Base-by-base conservation (phyloP, 2,113 vertebrate genomes). In the Chrysemys picta region DNA sequence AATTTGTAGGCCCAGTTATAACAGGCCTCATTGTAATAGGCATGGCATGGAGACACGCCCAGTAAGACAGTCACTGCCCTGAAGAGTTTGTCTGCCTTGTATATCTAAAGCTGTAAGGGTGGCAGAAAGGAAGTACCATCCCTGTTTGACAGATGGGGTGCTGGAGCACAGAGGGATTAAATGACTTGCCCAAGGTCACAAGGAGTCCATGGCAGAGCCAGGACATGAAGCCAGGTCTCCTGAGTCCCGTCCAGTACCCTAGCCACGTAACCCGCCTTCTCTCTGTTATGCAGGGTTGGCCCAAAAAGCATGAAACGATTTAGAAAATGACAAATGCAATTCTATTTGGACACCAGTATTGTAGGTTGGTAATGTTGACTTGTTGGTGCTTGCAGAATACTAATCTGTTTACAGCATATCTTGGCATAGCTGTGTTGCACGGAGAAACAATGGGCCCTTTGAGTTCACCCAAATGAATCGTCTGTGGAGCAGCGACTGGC, bases 401-500 rank as follows among this genome's bases (percentile, higher is more conserved):
- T 38, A 38, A 72, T 38, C 65, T 38, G 65, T 72, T 72, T n/a
- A 22, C n/a, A 72, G 65, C 35, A 38, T 17, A n/a, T n/a, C 35
- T n/a, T 69, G 65, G 35, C 35, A n/a, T n/a, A 69, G 31, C 65
- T 69, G 35, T 4, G 7, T 17, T 69, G 35, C 65, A 8, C 4
- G 35, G 17, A 9, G 14, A n/a, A 69, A 69, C 72, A 76, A 76
- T 45, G 24, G 24, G 42, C 38, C 42, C 72, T 76, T 76, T 76
- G 72, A 69, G 65, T n/a, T 69, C 35, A 17, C 69, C 42, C 50
- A 53, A 22, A 57, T 42, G 14, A 27, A 14, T 42, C 10, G 5
- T 22, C 2, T n/a, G 16, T 8, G 24, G 38, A 6, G 72, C 22
- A 9, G 1, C 11, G 1, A 24, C 14, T 1, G 2, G 13, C 80